Base-by-base conservation (phyloP, 2,888 invertebrate species). In the Parnassius apollo region DNA sequence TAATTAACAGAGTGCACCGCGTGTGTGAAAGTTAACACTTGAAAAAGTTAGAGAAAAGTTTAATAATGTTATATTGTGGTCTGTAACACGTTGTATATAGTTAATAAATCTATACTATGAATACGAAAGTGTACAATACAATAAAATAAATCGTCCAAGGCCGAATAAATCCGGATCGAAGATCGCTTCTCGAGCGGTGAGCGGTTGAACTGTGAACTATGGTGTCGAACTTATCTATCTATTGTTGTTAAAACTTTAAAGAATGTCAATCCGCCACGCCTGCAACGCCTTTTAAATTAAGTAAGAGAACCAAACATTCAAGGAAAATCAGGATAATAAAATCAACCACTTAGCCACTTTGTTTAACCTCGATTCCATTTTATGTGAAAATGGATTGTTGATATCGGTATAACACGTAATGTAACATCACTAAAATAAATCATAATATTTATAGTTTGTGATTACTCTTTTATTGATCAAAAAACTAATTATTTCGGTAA, bases 141-240 rank as follows among this genome's bases (percentile, higher is more conserved):
- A 82, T 82, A 83, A 75, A 72, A 77, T 73, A 69, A 86, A 81
- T 85, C 76, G 82, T 78, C 80, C 91, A 91, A 90, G 91, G 91
- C 80, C 85, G 65, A 57, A 70, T 73, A 73, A 73, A 82, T 82
- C 88, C 90, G 88, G 87, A 87, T 86, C 76, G 84, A 83, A 81
- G 83, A 86, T 78, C 74, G 71, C 69, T 65, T 64, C 69, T 69
- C 67, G 9, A 13, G 62, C 76, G 74, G 86, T 83, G 85, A 90
- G 76, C 74, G 87, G 82, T 64, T 85, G 85, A 86, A 85, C 90
- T 88, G 85, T 90, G 90, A 91, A 91, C 89, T 88, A 86, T 86
- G 83, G 78, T 80, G 74, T 82, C 71, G 73, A 73, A 75, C 72
- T 64, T 71, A 72, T 76, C 74, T 69, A 63, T 64, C 75, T 78